Conservation (phyloP, 2,888 invertebrate species). For the Petrolisthes cinctipes region DNA sequence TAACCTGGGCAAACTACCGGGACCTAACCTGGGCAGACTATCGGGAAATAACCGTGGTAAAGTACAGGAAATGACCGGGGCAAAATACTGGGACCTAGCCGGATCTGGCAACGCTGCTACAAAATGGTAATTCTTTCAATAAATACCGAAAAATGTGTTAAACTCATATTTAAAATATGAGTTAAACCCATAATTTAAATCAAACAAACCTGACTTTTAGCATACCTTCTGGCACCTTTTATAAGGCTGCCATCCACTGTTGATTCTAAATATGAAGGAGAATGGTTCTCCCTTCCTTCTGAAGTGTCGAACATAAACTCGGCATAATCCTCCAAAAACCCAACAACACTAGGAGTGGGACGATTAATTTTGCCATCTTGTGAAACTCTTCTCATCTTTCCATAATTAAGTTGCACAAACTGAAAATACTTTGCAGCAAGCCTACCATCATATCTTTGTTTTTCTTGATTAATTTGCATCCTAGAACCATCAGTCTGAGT, state of each 20-base stretch:
- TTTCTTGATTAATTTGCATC: too few relatives aligned
- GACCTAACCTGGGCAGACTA: too few relatives aligned
- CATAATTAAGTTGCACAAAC: neutral
- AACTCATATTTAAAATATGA: neutral
- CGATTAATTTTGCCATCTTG: neutral
- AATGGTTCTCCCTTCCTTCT: conserved; percentile 12
- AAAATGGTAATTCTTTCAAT: too few relatives aligned
- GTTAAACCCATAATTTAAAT: neutral
- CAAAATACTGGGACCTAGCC: too few relatives aligned
- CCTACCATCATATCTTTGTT: too few relatives aligned
- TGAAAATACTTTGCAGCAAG: too few relatives aligned
- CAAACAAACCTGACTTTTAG: neutral
- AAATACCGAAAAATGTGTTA: neutral
- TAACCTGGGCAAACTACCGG: too few relatives aligned
- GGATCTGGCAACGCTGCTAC: too few relatives aligned
- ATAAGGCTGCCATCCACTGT: conserved; percentile 48
- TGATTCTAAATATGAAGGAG: conserved; percentile 33
- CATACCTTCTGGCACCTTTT: conserved; percentile 39
- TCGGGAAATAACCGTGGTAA: too few relatives aligned
- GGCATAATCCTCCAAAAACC: conserved; percentile 41
- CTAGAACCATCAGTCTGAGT: too few relatives aligned
- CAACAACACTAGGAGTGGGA: conserved; percentile 31
- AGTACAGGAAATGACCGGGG: too few relatives aligned
- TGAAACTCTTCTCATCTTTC: neutral
- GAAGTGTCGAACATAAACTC: conserved; percentile 30